These are phyloP conservation scores for Naso thynnoides DNA, from an alignment of 2,797 vertebrate species.

Conservation along the genomic window DNA sequence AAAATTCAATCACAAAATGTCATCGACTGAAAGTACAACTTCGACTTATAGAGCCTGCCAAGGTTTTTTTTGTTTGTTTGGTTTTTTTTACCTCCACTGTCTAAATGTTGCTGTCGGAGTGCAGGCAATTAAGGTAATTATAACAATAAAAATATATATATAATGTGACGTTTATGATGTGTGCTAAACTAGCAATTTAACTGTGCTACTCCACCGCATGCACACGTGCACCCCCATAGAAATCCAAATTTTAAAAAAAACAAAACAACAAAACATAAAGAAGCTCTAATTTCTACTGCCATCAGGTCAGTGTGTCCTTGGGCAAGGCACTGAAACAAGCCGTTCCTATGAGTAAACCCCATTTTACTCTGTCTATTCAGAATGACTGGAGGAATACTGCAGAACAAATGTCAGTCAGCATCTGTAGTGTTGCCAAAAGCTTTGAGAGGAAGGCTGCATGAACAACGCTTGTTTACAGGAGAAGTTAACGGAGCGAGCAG, in stretches of 20 bases:
- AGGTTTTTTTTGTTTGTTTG: too few species aligned
- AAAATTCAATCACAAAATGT: conserved; percentile 4
- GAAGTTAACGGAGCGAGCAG: conserved; percentile 24
- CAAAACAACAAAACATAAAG: too few species aligned
- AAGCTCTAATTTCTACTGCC: background rate
- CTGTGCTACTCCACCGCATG: background rate
- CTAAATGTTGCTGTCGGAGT: background rate
- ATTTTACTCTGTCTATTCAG: background rate
- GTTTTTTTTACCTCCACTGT: background rate
- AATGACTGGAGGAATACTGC: background rate
- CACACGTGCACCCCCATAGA: background rate
- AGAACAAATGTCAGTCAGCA: conserved; percentile 12
- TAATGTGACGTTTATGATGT: background rate
- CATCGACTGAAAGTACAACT: background rate
- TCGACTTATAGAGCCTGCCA: conserved; percentile 4
- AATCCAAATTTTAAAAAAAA: conserved; percentile 10
- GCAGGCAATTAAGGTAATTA: background rate
- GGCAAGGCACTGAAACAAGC: background rate
- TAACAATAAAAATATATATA: background rate
- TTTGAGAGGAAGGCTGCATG: background rate
- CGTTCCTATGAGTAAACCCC: background rate
- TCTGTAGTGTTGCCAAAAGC: conserved; percentile 2
- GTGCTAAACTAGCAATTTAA: conserved; percentile 3
- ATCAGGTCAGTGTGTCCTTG: background rate
- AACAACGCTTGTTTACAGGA: conserved; percentile 15